A percentile compares a stretch with the other conserved stretches of the same genome.
Conservation (phyloP, 1,140 invertebrate genomes). For the Cydia splendana region DNA sequence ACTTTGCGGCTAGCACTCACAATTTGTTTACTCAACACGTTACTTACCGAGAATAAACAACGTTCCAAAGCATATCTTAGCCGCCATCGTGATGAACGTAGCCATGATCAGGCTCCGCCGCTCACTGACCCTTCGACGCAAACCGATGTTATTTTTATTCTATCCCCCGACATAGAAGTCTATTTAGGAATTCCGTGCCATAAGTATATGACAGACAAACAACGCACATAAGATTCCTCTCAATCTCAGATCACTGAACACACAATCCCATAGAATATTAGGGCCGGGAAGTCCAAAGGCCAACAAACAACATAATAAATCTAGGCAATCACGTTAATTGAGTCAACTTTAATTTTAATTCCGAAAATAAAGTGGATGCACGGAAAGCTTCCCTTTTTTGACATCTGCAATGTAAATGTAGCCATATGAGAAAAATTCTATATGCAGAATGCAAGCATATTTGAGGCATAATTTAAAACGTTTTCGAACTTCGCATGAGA, state of each 20-base stretch:
- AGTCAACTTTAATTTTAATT: slow-evolving; percentile 32
- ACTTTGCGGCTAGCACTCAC: neutral
- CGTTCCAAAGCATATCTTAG: slow-evolving; percentile 47
- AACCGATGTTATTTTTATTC: slow-evolving; percentile 77
- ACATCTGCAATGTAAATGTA: slow-evolving; percentile 2
- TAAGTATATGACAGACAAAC: slow-evolving; percentile 70
- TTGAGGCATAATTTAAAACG: slow-evolving; percentile 1
- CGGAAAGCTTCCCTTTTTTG: slow-evolving; percentile 26
- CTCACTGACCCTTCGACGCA: slow-evolving; percentile 53
- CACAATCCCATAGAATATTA: slow-evolving; percentile 1
- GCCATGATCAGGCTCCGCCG: slow-evolving; percentile 52
- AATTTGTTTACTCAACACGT: slow-evolving; percentile 37
- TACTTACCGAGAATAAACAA: slow-evolving; percentile 62
- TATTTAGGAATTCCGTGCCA: slow-evolving; percentile 72
- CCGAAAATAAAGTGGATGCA: slow-evolving; percentile 30
- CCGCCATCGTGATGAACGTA: slow-evolving; percentile 53
- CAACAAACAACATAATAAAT: slow-evolving; percentile 30
- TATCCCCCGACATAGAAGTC: slow-evolving; percentile 73
- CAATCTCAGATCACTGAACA: slow-evolving; percentile 36
- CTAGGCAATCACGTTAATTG: slow-evolving; percentile 29
- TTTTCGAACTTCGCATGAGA: neutral
- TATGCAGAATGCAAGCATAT: neutral
- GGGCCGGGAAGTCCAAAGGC: neutral
- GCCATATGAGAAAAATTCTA: neutral
- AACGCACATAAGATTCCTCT: slow-evolving; percentile 57